phyloP scores from a whole-genome alignment of 1,140 invertebrate genomes.

The Cylas formicarius region DNA sequence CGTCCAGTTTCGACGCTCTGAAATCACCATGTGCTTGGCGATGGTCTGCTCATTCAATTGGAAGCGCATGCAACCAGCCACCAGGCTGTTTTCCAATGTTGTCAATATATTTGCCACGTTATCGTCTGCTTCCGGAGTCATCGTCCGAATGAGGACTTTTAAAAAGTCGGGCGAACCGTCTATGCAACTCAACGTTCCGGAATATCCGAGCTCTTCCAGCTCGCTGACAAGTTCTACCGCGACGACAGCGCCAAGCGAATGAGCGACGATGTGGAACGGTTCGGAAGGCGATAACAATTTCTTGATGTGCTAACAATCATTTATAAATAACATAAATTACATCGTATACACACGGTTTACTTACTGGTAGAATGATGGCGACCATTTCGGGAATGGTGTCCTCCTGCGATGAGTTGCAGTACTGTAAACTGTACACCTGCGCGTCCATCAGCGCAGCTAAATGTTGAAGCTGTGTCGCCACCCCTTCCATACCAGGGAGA shows the following conservation, averaged over 20 bases:
- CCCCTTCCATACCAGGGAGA: conserved; percentile 61
- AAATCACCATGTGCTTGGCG: not conserved
- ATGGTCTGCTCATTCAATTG: not conserved
- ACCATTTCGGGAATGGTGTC: conserved; percentile 40
- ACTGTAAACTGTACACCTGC: conserved; percentile 62
- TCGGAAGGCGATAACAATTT: not conserved
- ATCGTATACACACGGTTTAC: conserved; percentile 1
- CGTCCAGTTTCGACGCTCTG: too few species aligned
- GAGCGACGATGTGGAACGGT: conserved; percentile 53
- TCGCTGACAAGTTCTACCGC: conserved; percentile 47
- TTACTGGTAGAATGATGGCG: conserved; percentile 41
- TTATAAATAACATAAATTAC: not conserved
- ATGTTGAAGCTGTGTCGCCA: conserved; percentile 50
- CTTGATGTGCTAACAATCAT: not conserved
- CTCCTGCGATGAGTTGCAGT: conserved; percentile 38
- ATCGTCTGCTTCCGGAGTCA: too few species aligned
- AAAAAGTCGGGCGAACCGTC: conserved; percentile 47
- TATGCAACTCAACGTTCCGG: conserved; percentile 48
- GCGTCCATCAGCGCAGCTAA: conserved; percentile 51
- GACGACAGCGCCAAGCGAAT: conserved; percentile 55
- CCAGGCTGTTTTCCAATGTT: not conserved
- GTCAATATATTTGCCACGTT: not conserved
- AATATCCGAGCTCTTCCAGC: conserved; percentile 50
- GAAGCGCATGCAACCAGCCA: not conserved
- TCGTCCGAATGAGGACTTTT: not conserved